A percentile compares a stretch with the other conserved stretches of the same genome.
These are phyloP conservation scores for Spea multiplicata DNA, from an alignment of 2,113 vertebrate species.

Conservation along the genomic window DNA sequence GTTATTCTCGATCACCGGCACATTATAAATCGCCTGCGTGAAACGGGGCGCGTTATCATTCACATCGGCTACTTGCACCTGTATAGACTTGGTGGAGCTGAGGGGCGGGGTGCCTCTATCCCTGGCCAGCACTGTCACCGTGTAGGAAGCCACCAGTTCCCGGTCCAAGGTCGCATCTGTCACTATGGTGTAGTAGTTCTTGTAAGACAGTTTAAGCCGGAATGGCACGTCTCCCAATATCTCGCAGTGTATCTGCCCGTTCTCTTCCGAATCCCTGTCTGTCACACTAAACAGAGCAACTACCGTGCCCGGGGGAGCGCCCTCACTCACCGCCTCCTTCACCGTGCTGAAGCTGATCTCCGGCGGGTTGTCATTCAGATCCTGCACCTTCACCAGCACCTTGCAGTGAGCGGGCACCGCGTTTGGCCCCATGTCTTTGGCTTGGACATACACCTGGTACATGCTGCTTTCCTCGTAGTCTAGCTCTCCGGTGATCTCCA, in stretches of 20 bases:
- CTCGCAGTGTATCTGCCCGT: conserved; percentile 90
- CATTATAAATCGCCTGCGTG: conserved; percentile 86
- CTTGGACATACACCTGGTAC: conserved; percentile 93
- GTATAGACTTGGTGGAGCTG: conserved; percentile 86
- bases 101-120: conserved; percentile 84
- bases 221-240: conserved; percentile 91
- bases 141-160: conserved; percentile 86
- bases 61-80: conserved; percentile 90
- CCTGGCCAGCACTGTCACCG: conserved; percentile 86
- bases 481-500: conserved; percentile 90
- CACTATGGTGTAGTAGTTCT: conserved; percentile 92
- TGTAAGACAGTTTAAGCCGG: conserved; percentile 89
- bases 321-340: conserved; percentile 91
- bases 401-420: conserved; percentile 95
- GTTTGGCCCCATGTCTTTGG: conserved; percentile 92
- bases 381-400: conserved; percentile 86
- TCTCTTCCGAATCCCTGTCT: conserved; percentile 89
- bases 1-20: conserved; percentile 95
- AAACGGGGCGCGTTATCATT: conserved; percentile 95
- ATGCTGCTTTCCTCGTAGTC: conserved; percentile 91
- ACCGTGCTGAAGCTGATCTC: conserved; percentile 97
- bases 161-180: conserved; percentile 89
- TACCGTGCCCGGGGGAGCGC: conserved; percentile 86
- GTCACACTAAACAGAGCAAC: conserved; percentile 93
- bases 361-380: conserved; percentile 92